Base-by-base conservation (phyloP, 1,140 invertebrate genomes). In the Batillaria attramentaria region DNA sequence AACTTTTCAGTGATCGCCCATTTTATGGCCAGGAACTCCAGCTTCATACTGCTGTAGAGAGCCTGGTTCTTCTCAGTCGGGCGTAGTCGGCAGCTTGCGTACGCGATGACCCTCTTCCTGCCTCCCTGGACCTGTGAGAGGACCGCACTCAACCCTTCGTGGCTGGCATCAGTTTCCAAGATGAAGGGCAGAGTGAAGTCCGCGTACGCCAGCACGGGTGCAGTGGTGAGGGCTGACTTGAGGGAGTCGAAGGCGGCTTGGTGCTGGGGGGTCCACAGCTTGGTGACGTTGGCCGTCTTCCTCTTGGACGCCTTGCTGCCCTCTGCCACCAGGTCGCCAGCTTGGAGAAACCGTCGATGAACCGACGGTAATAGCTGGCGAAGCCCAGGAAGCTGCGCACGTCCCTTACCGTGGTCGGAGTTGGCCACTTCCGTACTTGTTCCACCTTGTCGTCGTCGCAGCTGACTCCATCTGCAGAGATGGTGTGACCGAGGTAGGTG, bases 241-340 rank as follows among this genome's bases (percentile, higher is more conserved):
- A 86, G 42, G 10, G 57, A 33, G 13, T 85, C 60, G 50, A 84
- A 85, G 41, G 70, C 60, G 43, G n/a, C 78, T 74, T 46, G 65
- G 33, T 13, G 68, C 24, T 18, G 41, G 33, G 43, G 81, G 74
- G 24, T 83, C 76, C 4, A 78, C 62, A 75, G 84, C 84, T 8
- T 88, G 87, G 1, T 83, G 31, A 79, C 68, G 82, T 37, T 33
- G 66, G 18, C 77, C 77, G 54, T 62, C 54, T 50, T 20, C 41
- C 33, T 87, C 74, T 35, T 85, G 89, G 80, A 93, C 92, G 46
- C 89, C 77, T 54, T 86, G 90, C 85, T 92, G 92, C 72, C 86
- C 77, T 84, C 83, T 4, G 79, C 80, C 46, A 74, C 78, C 16
- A 86, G 33, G 42, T 80, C 69, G 85, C 83, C 10, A 85, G 83